These are phyloP conservation scores for Stichopus chloronotus DNA, from an alignment of 35 echinoderm and acorn worm genomes.

Conservation along the genomic window DNA sequence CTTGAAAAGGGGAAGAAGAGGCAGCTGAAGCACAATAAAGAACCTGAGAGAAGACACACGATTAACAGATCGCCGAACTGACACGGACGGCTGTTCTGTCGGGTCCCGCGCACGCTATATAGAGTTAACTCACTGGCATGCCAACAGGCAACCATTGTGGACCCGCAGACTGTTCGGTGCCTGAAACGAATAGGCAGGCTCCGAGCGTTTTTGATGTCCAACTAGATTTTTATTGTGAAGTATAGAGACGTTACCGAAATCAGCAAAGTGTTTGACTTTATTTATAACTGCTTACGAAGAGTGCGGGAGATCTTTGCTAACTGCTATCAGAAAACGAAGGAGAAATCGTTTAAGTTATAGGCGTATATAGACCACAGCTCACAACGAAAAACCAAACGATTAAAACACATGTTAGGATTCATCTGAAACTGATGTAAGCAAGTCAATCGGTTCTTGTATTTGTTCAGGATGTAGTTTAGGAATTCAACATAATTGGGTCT, in stretches of 20 bases:
- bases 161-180: slow-evolving; percentile 9
- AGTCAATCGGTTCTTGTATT: not conserved
- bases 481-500: not conserved
- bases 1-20: not conserved
- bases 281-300: not conserved
- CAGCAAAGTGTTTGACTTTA: not conserved
- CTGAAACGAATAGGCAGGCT: not conserved
- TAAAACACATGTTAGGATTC: not conserved
- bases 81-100: not conserved
- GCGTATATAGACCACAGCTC: not conserved
- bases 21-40: not conserved
- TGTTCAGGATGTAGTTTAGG: not conserved
- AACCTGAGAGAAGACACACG: not conserved
- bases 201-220: not conserved
- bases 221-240: not conserved
- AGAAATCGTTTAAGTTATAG: not conserved
- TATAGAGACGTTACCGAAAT: not conserved
- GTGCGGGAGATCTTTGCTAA: not conserved
- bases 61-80: not conserved
- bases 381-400: too few species aligned
- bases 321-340: not conserved
- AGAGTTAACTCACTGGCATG: not conserved
- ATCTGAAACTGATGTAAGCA: not conserved
- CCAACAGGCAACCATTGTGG: not conserved
- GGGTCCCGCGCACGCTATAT: not conserved